Evolutionary conservation across 2,888 invertebrate genomes (phyloP).

Genomic region (Antheraea assamensis): DNA sequence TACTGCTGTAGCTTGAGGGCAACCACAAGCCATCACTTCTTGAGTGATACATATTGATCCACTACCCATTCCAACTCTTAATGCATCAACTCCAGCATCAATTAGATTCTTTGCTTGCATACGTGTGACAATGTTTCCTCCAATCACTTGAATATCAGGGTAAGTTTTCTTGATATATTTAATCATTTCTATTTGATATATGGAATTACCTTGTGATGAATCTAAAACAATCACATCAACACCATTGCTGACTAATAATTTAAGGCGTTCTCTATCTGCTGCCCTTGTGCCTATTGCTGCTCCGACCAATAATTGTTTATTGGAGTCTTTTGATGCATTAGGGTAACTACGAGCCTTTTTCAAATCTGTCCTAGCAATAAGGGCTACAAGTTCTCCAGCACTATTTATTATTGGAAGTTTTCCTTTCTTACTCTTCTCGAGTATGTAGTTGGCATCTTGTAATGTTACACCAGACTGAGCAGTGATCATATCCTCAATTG

Average conservation of each 20-base stretch:
- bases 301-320: constrained; percentile 95
- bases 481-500: constrained; percentile 91
- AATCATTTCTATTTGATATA: constrained; percentile 97
- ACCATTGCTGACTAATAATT: constrained; percentile 91
- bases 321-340: constrained; percentile 97
- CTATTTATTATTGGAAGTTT: constrained; percentile 93
- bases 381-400: constrained; percentile 93
- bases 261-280: constrained; percentile 90
- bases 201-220: constrained; percentile 98
- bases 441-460: constrained; percentile 95
- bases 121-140: constrained; percentile 98
- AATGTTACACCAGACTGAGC: constrained; percentile 95
- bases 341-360: constrained; percentile 99
- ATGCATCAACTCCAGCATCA: constrained; percentile 97
- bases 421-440: constrained; percentile 98
- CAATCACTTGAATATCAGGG: constrained; percentile 95
- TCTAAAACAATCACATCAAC: constrained; percentile 98
- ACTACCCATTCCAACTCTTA: constrained; percentile 99
- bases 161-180: constrained; percentile 93
- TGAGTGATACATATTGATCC: constrained; percentile 99
- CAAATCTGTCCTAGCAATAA: constrained; percentile 98
- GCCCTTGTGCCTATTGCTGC: constrained; percentile 96
- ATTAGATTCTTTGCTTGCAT: constrained; percentile 98
- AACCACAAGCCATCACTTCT: constrained; percentile 99
- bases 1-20: constrained; percentile 98